phyloP scores from a whole-genome alignment of 2,113 vertebrate species.

The Dipodomys merriami region DNA sequence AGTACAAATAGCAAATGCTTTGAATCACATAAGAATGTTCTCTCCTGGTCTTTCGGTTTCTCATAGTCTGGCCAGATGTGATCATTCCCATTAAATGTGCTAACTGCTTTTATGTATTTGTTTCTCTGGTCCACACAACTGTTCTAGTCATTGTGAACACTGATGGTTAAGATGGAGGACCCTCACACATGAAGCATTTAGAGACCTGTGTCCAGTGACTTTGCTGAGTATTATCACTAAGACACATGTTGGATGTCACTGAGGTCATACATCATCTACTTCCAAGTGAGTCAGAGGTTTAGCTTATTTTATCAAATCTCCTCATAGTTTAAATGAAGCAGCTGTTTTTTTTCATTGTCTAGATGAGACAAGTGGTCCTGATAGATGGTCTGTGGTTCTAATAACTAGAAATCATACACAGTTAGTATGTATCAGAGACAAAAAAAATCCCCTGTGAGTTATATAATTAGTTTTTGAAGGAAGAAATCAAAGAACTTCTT shows the following conservation, averaged over 20 bases:
- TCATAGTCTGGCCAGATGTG: background rate
- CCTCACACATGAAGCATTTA: background rate
- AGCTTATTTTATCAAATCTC: background rate
- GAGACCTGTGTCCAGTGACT: background rate
- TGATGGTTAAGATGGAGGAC: background rate
- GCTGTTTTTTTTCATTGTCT: background rate
- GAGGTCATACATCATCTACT: background rate
- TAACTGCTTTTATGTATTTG: background rate
- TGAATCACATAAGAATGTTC: background rate
- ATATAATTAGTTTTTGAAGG: background rate
- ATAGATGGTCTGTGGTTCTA: background rate
- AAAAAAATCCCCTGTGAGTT: background rate
- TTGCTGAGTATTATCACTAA: background rate
- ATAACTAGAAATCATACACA: background rate
- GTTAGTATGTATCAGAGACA: background rate
- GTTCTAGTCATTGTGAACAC: background rate
- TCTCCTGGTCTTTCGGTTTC: background rate
- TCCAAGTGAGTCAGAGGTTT: background rate
- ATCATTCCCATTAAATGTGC: background rate
- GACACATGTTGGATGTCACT: background rate
- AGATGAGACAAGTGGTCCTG: background rate
- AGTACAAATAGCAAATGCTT: background rate
- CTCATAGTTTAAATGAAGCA: background rate
- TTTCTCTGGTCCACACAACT: background rate
- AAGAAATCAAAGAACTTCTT: slow-evolving; percentile 16